A percentile compares a stretch with the other conserved stretches of the same genome.
phyloP scores from a whole-genome alignment of 2,888 invertebrate species.

The Lepidonotus clava region DNA sequence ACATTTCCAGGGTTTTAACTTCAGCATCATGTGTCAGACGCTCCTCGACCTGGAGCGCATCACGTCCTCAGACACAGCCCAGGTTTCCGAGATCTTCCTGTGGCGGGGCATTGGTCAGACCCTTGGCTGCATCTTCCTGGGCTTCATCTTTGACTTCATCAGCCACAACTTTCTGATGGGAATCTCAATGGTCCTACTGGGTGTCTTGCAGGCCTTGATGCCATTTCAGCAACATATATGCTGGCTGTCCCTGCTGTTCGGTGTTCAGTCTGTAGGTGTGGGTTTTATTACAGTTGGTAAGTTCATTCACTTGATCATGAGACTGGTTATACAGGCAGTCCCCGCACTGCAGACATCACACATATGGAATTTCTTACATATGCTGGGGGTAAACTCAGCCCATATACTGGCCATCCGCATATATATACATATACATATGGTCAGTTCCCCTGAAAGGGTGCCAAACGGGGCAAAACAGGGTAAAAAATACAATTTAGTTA shows the following conservation, averaged over 20 bases:
- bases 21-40: constrained; percentile 18
- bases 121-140: background rate
- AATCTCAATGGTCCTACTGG: background rate
- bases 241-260: background rate
- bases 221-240: background rate
- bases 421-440: too few relatives aligned
- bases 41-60: constrained; percentile 22
- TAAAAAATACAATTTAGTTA: too few relatives aligned
- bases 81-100: constrained; percentile 10
- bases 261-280: background rate
- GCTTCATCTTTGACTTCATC: background rate
- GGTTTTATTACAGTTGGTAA: background rate
- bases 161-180: constrained; percentile 9
- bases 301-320: too few relatives aligned
- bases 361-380: too few relatives aligned
- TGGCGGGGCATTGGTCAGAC: constrained; percentile 15
- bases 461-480: too few relatives aligned
- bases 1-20: constrained; percentile 35
- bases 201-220: background rate
- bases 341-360: too few relatives aligned
- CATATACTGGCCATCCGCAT: too few relatives aligned
- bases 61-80: background rate
- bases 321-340: too few relatives aligned
- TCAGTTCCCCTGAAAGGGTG: too few relatives aligned
- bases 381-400: too few relatives aligned